phyloP scores from a whole-genome alignment of 2,888 invertebrate species.

The Apamea crenata region DNA sequence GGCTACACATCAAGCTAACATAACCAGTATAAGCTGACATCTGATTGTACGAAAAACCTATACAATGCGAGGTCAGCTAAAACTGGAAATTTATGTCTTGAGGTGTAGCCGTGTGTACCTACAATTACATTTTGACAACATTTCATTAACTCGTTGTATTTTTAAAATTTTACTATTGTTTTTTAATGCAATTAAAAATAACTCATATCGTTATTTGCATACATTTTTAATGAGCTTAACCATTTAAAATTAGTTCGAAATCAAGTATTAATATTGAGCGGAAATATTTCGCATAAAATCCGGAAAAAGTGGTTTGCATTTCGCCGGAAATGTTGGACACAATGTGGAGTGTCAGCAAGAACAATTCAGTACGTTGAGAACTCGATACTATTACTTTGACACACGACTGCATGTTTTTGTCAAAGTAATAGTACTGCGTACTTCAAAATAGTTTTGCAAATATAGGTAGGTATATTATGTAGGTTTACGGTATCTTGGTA shows the following conservation, averaged over 20 bases:
- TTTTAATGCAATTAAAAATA: neutral
- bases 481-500: neutral
- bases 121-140: neutral
- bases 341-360: slow-evolving; percentile 48
- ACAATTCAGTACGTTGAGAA: neutral
- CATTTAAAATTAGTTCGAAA: slow-evolving; percentile 24
- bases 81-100: too few species aligned
- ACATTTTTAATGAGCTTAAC: neutral
- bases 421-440: too few species aligned
- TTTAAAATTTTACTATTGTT: neutral
- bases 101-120: too few species aligned
- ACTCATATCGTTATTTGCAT: neutral
- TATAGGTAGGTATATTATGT: too few species aligned
- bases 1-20: too few species aligned
- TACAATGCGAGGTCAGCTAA: too few species aligned
- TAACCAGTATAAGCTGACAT: too few species aligned
- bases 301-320: slow-evolving; percentile 39
- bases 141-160: too few species aligned
- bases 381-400: neutral
- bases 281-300: slow-evolving; percentile 24
- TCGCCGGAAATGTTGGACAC: slow-evolving; percentile 8
- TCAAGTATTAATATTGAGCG: slow-evolving; percentile 22
- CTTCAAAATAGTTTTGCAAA: neutral
- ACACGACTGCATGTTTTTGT: too few species aligned
- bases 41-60: too few species aligned